phyloP scores from a whole-genome alignment of 2,888 invertebrate genomes.

The Stenodema calcarata region DNA sequence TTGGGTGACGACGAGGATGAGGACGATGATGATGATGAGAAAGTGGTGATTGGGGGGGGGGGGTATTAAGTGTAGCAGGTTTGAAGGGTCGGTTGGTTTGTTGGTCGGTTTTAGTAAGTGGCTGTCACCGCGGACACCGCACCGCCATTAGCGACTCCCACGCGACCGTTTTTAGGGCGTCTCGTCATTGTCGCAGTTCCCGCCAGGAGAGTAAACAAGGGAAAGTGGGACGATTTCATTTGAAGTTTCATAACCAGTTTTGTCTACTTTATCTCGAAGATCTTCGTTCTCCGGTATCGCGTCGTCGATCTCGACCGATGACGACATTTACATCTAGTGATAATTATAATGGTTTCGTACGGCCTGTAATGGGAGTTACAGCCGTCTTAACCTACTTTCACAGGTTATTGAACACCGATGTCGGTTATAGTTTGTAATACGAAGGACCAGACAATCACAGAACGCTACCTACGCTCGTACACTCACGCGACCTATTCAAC shows the following conservation, averaged over 20 bases:
- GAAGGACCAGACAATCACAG: background rate
- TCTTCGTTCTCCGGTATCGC: background rate
- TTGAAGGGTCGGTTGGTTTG: background rate
- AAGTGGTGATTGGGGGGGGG: background rate
- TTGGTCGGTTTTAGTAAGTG: background rate
- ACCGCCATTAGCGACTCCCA: conserved; percentile 33
- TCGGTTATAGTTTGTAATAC: background rate
- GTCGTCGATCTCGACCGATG: background rate
- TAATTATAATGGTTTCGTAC: background rate
- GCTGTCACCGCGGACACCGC: conserved; percentile 42
- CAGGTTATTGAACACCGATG: background rate
- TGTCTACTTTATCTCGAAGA: background rate
- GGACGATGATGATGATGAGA: too few relatives aligned
- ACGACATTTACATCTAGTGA: background rate
- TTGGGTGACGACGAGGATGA: too few relatives aligned
- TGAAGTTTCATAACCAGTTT: conserved; percentile 8
- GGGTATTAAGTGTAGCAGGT: background rate
- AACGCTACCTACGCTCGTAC: too few relatives aligned
- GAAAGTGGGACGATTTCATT: conserved; percentile 18
- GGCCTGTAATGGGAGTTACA: background rate
- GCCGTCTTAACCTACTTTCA: background rate
- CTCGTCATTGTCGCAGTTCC: background rate
- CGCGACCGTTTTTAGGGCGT: background rate
- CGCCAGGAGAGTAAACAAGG: background rate
- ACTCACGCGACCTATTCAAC: too few relatives aligned